Evolutionary conservation across 2,797 vertebrate genomes (phyloP).

Genomic region (Siniperca undulata): DNA sequence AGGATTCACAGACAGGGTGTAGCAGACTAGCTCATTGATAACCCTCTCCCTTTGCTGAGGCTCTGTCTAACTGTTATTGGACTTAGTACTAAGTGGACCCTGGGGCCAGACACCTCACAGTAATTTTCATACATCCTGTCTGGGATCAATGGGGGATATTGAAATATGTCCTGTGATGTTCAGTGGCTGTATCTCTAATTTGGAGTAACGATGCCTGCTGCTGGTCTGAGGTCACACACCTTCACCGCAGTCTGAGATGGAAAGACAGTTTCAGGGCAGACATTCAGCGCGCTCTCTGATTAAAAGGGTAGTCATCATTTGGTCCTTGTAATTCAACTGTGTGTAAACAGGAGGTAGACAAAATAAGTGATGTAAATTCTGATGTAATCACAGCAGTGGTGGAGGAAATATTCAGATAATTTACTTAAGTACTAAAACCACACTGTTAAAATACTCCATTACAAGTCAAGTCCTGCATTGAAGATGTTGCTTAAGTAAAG

Average conservation of each 20-base stretch:
- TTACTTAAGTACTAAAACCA: not conserved
- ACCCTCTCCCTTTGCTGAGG: slow-evolving; percentile 71
- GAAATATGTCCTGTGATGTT: slow-evolving; percentile 63
- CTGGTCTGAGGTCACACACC: slow-evolving; percentile 37
- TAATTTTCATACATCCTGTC: slow-evolving; percentile 71
- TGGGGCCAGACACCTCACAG: slow-evolving; percentile 61
- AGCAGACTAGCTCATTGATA: slow-evolving; percentile 67
- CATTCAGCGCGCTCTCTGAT: not conserved
- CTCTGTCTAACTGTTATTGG: slow-evolving; percentile 77
- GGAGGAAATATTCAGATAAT: not conserved
- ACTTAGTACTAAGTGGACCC: slow-evolving; percentile 76
- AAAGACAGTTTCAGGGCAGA: not conserved
- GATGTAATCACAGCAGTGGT: not conserved
- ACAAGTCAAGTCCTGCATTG: not conserved
- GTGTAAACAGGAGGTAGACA: not conserved
- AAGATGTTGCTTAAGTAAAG: not conserved
- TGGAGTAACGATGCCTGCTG: slow-evolving; percentile 55
- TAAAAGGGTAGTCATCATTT: not conserved
- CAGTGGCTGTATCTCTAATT: slow-evolving; percentile 51
- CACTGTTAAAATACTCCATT: not conserved
- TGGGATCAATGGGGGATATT: slow-evolving; percentile 75
- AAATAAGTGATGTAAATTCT: not conserved
- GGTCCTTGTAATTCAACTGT: not conserved
- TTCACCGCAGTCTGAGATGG: slow-evolving; percentile 24
- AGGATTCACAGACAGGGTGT: slow-evolving; percentile 50